Base-by-base conservation (phyloP, 2,113 vertebrate species). In the Saguinus imperator region DNA sequence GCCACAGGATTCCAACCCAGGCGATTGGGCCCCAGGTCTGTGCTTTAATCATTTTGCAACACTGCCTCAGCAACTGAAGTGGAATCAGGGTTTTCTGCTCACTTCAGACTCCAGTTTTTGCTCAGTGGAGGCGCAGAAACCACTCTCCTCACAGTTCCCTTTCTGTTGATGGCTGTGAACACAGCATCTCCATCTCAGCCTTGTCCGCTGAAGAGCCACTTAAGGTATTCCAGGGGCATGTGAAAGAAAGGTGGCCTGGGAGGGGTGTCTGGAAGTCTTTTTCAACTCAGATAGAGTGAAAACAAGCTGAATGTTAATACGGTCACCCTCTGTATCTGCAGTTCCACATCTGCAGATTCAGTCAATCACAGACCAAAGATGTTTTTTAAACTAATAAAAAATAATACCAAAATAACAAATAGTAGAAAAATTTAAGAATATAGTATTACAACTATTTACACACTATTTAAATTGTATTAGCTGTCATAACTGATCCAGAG, bases 21-120 rank as follows among this genome's bases (percentile, higher is more conserved):
- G 52, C 3, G 23, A 37, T 2, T 1, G 40, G 37, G 23, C 1
- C 21, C 10, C 12, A 5, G 9, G 0, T 23, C 70, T 40, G 14
- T 5, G 48, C 25, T 27, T 32, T 76, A 29, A 57, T 10, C 3
- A 52, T 32, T 35, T 1, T 5, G 6, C 21, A 8, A 21, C 5
- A 7, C 12, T 40, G 11, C 50, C 21, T 68, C 17, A 0, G 8
- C 6, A 8, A 23, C 77, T 57, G 57, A 66, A 20, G 21, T 0
- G 7, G 43, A 37, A n/a, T 7, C 13, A 13, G 6, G 58, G 17
- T 18, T 48, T 25, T 40, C 8, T 0, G 21, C 16, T 73, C 37
- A 76, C 17, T 6, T 50, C n/a, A 37, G 57, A 45, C 7, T 70
- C 48, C 55, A 50, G 75, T 29, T 17, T 11, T 3, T 43, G 45